A percentile compares a stretch with the other conserved stretches of the same genome.
phyloP scores from a whole-genome alignment of 2,113 vertebrate species.

The Saguinus midas region DNA sequence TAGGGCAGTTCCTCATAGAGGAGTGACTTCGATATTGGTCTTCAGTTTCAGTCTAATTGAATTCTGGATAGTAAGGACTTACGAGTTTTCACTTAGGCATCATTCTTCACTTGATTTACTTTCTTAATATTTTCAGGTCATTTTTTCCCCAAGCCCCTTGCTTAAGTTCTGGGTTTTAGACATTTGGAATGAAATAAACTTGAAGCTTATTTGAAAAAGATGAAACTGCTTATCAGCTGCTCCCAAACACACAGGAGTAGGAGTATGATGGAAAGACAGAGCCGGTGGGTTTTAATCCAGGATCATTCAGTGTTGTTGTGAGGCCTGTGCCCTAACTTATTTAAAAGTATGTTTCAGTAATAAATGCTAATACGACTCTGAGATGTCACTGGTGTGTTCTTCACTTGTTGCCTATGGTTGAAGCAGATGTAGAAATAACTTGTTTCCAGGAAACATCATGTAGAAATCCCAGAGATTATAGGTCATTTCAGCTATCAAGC shows the following conservation, averaged over 20 bases:
- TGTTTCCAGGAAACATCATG: neutral
- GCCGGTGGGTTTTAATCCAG: neutral
- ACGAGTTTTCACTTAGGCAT: neutral
- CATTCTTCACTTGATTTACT: neutral
- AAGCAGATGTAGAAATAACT: neutral
- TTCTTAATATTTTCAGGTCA: neutral
- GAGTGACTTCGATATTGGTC: neutral
- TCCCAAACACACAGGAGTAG: neutral
- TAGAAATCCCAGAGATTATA: neutral
- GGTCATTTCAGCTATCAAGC: neutral
- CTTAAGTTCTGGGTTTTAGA: neutral
- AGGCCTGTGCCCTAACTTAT: neutral
- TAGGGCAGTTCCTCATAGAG: neutral
- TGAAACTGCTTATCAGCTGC: neutral
- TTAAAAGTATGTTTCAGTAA: neutral
- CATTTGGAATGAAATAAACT: conserved; percentile 31
- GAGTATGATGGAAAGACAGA: neutral
- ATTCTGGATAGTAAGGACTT: neutral
- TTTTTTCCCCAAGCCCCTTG: neutral
- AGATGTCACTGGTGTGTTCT: neutral
- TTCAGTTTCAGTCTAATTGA: neutral
- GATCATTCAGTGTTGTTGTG: neutral
- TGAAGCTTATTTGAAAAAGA: neutral
- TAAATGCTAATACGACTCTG: neutral
- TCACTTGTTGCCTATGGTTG: neutral